These are phyloP conservation scores for Hydriomena furcata DNA, from an alignment of 2,888 invertebrate species.

Conservation along the genomic window DNA sequence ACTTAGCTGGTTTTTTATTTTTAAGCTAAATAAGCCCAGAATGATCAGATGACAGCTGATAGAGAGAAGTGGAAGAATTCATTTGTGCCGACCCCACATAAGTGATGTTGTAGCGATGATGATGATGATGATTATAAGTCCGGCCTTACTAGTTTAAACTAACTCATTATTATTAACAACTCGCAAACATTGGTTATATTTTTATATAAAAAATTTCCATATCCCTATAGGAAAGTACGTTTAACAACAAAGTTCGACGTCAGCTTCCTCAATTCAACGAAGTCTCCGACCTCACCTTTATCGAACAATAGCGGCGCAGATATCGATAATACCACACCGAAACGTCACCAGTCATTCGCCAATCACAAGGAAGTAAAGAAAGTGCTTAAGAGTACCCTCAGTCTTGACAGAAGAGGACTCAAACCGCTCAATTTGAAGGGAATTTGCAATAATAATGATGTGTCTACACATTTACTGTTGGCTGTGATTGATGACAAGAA, in stretches of 20 bases:
- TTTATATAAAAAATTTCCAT: too few relatives aligned
- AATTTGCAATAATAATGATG: conserved; percentile 64
- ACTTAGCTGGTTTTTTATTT: too few relatives aligned
- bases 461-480: conserved; percentile 60
- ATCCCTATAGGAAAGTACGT: conserved; percentile 66
- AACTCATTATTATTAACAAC: too few relatives aligned
- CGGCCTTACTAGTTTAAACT: too few relatives aligned
- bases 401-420: conserved; percentile 65
- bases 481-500: conserved; percentile 76
- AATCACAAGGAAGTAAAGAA: conserved; percentile 55
- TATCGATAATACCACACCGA: conserved; percentile 54
- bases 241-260: conserved; percentile 75
- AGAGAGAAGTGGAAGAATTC: too few relatives aligned
- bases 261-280: conserved; percentile 57
- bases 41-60: too few relatives aligned
- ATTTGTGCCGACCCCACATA: too few relatives aligned
- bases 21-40: too few relatives aligned
- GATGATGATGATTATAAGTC: too few relatives aligned
- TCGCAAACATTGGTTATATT: not conserved
- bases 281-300: conserved; percentile 60
- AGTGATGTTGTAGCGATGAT: too few relatives aligned
- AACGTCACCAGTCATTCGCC: conserved; percentile 65
- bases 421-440: conserved; percentile 74
- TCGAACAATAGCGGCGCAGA: conserved; percentile 44
- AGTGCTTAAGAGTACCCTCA: conserved; percentile 58